A percentile compares a stretch with the other conserved stretches of the same genome.
Evolutionary conservation across 2,113 vertebrate species (phyloP).

Genomic region (Chaetodon trifascialis): DNA sequence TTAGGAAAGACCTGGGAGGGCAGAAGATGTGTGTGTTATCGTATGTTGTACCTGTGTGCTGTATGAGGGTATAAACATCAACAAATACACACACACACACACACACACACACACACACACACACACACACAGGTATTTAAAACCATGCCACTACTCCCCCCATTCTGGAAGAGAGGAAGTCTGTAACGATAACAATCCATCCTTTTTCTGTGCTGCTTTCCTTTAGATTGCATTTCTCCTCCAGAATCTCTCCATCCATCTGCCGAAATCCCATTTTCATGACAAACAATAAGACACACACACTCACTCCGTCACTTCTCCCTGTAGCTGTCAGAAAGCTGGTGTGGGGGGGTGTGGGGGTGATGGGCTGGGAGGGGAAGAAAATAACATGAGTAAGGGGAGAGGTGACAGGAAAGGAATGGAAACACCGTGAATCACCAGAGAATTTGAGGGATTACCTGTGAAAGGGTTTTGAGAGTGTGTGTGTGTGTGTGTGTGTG

Average conservation of each 20-base stretch:
- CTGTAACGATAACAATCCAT: constrained; percentile 74
- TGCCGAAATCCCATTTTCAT: constrained; percentile 80
- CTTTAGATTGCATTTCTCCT: constrained; percentile 77
- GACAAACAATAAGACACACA: constrained; percentile 80
- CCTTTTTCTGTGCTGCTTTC: constrained; percentile 65
- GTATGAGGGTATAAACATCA: neutral
- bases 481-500: neutral
- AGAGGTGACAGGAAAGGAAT: constrained; percentile 61
- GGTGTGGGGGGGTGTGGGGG: neutral
- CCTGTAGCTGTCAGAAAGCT: constrained; percentile 66
- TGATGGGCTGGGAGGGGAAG: constrained; percentile 26
- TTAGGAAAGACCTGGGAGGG: constrained; percentile 32
- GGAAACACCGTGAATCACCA: constrained; percentile 52
- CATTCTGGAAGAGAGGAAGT: constrained; percentile 51
- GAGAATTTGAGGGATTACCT: constrained; percentile 60
- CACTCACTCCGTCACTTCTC: constrained; percentile 73
- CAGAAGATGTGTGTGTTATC: neutral
- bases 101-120: constrained; percentile 4
- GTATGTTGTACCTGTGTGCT: neutral
- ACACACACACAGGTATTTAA: constrained; percentile 31
- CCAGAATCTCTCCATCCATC: constrained; percentile 76
- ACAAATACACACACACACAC: constrained; percentile 3
- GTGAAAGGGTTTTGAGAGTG: constrained; percentile 25
- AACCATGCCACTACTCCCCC: constrained; percentile 34
- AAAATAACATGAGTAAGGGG: constrained; percentile 53